A percentile compares a stretch with the other conserved stretches of the same genome.
Conservation (phyloP, 2,797 vertebrate genomes). For the Todus mexicanus region DNA sequence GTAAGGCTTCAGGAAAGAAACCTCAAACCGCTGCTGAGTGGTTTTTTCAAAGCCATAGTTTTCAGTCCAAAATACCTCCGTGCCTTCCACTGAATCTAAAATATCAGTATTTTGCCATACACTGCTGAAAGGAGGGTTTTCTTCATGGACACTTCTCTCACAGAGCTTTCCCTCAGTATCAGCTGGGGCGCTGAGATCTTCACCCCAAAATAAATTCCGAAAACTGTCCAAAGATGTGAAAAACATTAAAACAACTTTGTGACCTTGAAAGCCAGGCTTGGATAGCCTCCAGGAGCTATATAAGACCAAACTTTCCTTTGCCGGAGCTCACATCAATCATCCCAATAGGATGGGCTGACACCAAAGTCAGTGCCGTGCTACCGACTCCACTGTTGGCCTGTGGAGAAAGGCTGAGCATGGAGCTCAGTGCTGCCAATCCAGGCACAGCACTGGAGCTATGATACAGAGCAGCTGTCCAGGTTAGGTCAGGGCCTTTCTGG, state of each 20-base stretch:
- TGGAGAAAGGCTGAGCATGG: background rate
- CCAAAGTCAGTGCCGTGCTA: background rate
- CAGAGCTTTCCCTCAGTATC: background rate
- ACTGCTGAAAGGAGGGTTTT: background rate
- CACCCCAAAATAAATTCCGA: background rate
- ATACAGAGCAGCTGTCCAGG: background rate
- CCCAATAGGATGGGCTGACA: background rate
- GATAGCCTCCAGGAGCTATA: background rate
- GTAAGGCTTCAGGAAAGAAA: slow-evolving; percentile 1
- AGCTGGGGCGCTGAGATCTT: background rate
- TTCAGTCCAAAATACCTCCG: background rate
- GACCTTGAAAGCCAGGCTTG: background rate
- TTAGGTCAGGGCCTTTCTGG: background rate
- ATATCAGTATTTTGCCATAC: background rate
- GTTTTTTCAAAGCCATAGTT: background rate
- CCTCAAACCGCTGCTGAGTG: background rate
- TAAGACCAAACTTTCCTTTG: background rate
- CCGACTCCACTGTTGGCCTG: background rate
- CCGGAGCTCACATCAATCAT: background rate
- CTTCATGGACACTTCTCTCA: background rate
- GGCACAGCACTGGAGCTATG: accelerated
- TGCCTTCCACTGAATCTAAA: background rate
- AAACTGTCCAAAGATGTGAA: background rate
- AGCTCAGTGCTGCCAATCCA: background rate
- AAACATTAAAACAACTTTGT: background rate